Base-by-base conservation (phyloP, 2,797 vertebrate species). In the Carapus acus region DNA sequence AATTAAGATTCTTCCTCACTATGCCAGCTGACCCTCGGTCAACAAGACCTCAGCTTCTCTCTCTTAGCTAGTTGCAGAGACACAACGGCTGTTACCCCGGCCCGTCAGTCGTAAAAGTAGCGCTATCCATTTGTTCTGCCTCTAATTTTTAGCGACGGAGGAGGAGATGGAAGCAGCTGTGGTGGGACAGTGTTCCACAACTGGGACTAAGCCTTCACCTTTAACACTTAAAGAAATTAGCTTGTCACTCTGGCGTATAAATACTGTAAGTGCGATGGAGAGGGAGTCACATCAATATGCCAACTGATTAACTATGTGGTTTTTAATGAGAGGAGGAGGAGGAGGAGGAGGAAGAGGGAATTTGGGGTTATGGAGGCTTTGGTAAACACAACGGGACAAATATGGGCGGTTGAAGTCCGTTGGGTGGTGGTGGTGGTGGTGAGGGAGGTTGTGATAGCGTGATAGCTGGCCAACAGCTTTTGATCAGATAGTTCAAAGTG, bases 401-500 rank as follows among this genome's bases (percentile, higher is more conserved):
- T 56, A n/a, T 16, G 23, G 29, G 56, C 29, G 53, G 73, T n/a
- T n/a, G n/a, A n/a, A n/a, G n/a, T n/a, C n/a, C n/a, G n/a, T n/a
- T n/a, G n/a, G n/a, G n/a, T n/a, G n/a, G n/a, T n/a, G n/a, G n/a
- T n/a, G n/a, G n/a, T n/a, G n/a, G n/a, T n/a, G n/a, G n/a, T n/a
- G n/a, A n/a, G n/a, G n/a, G n/a, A n/a, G n/a, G n/a, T n/a, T n/a
- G n/a, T n/a, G 57, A n/a, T 46, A 29, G 52, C 58, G 69, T 58
- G 62, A 64, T 55, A 75, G 74, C 69, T 72, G 56, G 71, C 75
- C 58, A 73, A 83, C 82, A 84, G 86, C 76, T 87, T 89, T 88
- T 88, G 85, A 89, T 86, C 59, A 48, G 79, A 83, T 76, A 77
- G 82, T 88, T 88, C 85, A 89, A 89, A 90, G 87, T 76, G 47